phyloP scores from a whole-genome alignment of 53 echinoderm and acorn worm species.

The Arbacia lixula region DNA sequence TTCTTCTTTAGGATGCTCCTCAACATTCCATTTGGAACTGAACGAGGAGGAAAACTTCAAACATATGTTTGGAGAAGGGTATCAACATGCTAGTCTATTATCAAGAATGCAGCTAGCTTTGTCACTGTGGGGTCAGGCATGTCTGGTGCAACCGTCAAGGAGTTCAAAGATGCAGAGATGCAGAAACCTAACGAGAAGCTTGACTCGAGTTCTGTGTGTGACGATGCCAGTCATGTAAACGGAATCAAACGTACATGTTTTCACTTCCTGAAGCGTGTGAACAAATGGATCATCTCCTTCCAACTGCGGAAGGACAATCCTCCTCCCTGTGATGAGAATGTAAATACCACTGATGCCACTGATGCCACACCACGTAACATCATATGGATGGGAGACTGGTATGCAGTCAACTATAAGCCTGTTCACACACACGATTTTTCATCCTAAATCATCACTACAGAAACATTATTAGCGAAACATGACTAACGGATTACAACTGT shows the following conservation, averaged over 20 bases:
- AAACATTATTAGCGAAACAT: no score
- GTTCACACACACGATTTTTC: no score
- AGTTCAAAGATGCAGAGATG: neutral
- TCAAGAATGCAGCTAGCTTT: neutral
- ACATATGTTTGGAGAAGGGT: neutral
- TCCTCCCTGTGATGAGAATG: no score
- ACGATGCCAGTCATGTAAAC: neutral
- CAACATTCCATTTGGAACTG: no score
- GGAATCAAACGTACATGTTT: neutral
- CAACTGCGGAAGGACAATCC: neutral
- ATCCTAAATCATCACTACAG: no score
- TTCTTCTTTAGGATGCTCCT: no score
- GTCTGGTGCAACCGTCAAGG: neutral
- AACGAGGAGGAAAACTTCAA: no score
- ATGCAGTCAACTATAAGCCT: no score
- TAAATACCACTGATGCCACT: no score
- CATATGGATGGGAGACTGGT: no score
- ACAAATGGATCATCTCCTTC: neutral
- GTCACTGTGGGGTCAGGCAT: neutral
- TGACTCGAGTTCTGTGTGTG: neutral
- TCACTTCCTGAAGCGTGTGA: neutral
- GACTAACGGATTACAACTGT: no score
- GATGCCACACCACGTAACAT: no score
- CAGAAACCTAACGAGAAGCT: neutral
- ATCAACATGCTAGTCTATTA: neutral